Evolutionary conservation across 2,888 invertebrate species (phyloP).

Genomic region (Drosophila peninsularis): DNA sequence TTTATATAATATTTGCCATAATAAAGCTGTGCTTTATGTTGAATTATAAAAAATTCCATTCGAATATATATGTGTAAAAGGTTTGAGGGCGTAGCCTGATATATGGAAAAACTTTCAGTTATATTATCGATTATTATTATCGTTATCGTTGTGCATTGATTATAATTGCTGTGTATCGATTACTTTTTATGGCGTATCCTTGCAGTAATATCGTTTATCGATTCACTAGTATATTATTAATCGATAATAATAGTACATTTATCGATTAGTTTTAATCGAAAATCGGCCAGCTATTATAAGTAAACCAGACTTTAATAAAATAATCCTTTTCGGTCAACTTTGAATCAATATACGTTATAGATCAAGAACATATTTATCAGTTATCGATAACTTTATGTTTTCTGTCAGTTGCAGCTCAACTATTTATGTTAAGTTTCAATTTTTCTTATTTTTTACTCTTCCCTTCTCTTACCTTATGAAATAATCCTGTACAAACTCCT

Average conservation of each 20-base stretch:
- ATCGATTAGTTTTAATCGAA: too few species aligned
- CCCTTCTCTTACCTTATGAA: conserved; percentile 90
- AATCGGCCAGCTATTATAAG: too few species aligned
- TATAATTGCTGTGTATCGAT: not conserved
- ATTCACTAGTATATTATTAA: too few species aligned
- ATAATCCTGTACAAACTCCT: conserved; percentile 97
- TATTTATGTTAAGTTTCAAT: not conserved
- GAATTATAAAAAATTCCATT: conserved; percentile 12
- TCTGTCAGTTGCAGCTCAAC: not conserved
- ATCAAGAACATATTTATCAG: too few species aligned
- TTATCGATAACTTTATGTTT: not conserved
- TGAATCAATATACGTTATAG: too few species aligned
- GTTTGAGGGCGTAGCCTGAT: not conserved
- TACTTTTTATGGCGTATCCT: not conserved
- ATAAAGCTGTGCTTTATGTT: not conserved
- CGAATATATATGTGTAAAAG: not conserved
- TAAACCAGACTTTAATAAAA: too few species aligned
- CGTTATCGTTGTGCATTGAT: not conserved
- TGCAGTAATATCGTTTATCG: too few species aligned
- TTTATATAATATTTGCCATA: conserved; percentile 4
- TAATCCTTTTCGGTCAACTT: too few species aligned
- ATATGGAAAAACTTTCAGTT: not conserved
- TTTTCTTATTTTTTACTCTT: not conserved
- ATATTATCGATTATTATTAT: not conserved
- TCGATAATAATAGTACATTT: too few species aligned